Evolutionary conservation across 2,888 invertebrate genomes (phyloP), one percentile per base, ranked within the genome.

Genomic region (Serripes groenlandicus): DNA sequence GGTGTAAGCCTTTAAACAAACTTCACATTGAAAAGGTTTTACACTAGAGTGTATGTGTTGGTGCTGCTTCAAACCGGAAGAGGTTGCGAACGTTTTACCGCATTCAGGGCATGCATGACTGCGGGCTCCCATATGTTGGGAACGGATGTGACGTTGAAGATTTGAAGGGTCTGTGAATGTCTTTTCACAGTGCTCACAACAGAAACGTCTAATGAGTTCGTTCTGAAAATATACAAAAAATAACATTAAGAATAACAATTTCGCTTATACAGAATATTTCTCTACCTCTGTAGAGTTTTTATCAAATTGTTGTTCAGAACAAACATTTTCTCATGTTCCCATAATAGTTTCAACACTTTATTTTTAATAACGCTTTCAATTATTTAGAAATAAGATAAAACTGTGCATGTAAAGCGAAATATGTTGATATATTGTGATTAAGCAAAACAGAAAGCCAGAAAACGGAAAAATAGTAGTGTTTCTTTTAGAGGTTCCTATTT

Each of bases 11-110:
- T 99, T 99, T 94, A 97, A 97, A 96, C 99, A 99, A 62, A 94
- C 93, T 90, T 94, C 97, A 95, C 98, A 98, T 96, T 97, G 97
- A 95, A 99, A 99, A 3, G 99, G 99, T 95, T 99, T 99, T 89
- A 99, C 97, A 93, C 98, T 98, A 93, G 98, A 98, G 96, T 99
- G 99, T 92, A 99, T 99, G 95, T 99, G 99, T 42, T 98, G 98
- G 95, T 99, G 99, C 95, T 99, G 99, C 95, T 99, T 99, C 74
- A 99, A 96, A 54, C 99, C 99, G 88, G 98, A 98, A 81, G 98
- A 98, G 54, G 99, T 99, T 68, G 97, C 98, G 95, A 99, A 99
- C 83, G 99, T 99, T 96, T 99, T 99, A 88, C 99, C 99, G 95
- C 99, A 99, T 96, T 99, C 98, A 82, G 97, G 71, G 75, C 99